A percentile compares a stretch with the other conserved stretches of the same genome.
These are phyloP conservation scores for Tipula lateralis DNA, from an alignment of 2,888 invertebrate species.

Conservation along the genomic window DNA sequence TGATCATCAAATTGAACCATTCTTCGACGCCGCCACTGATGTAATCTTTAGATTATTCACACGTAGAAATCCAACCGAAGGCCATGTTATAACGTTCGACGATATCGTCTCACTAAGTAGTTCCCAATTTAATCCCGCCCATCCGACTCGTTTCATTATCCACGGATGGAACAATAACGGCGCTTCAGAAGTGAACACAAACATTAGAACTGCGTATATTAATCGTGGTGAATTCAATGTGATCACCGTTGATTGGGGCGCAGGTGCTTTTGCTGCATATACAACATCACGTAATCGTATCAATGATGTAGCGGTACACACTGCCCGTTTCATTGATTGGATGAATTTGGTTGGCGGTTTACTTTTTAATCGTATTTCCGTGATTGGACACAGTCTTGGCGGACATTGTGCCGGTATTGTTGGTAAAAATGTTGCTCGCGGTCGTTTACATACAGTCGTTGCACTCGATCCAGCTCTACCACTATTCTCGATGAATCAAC, in stretches of 20 bases:
- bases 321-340: conserved; percentile 42
- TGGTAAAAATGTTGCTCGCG: conserved; percentile 53
- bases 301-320: conserved; percentile 38
- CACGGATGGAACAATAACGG: conserved; percentile 59
- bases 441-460: conserved; percentile 53
- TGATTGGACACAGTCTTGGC: conserved; percentile 57
- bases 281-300: conserved; percentile 51
- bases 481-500: conserved; percentile 38
- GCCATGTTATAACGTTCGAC: conserved; percentile 34
- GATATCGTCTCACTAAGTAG: conserved; percentile 34
- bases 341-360: conserved; percentile 51
- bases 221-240: conserved; percentile 55
- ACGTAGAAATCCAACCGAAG: conserved; percentile 25
- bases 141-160: conserved; percentile 44
- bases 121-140: conserved; percentile 36
- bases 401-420: conserved; percentile 56
- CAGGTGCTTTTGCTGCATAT: conserved; percentile 56
- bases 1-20: conserved; percentile 28
- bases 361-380: conserved; percentile 50
- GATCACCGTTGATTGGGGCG: conserved; percentile 58
- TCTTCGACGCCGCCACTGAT: conserved; percentile 38
- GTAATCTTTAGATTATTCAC: conserved; percentile 44
- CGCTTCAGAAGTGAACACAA: conserved; percentile 44
- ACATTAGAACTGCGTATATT: conserved; percentile 50
- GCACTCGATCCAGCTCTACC: conserved; percentile 42